phyloP scores from a whole-genome alignment of 2,888 invertebrate species.

The Meghimatium bilineatum region DNA sequence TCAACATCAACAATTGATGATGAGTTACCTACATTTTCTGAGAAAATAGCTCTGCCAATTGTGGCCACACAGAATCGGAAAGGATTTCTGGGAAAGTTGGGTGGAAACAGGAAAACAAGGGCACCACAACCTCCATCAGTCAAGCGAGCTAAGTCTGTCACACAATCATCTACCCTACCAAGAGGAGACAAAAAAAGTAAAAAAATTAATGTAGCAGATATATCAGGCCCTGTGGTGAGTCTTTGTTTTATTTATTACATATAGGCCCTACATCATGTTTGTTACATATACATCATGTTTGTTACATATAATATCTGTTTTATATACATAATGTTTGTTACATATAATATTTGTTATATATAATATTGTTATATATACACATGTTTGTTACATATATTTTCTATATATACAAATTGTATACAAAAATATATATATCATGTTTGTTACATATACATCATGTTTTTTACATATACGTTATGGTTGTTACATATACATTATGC shows the following conservation, averaged over 20 bases:
- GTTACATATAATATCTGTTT: too few species aligned
- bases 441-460: too few species aligned
- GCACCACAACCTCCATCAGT: slow-evolving; percentile 61
- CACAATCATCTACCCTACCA: slow-evolving; percentile 59
- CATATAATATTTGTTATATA: too few species aligned
- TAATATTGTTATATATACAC: too few species aligned
- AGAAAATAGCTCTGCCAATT: slow-evolving; percentile 70
- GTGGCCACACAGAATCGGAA: slow-evolving; percentile 62
- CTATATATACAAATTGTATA: too few species aligned
- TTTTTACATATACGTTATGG: too few species aligned
- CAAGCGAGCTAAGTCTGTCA: slow-evolving; percentile 70
- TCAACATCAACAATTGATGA: slow-evolving; percentile 49
- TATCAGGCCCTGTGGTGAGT: slow-evolving; percentile 72
- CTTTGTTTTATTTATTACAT: background rate
- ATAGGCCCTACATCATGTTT: background rate
- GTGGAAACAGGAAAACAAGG: slow-evolving; percentile 60
- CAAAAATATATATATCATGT: too few species aligned
- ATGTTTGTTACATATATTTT: too few species aligned
- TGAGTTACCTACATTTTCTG: slow-evolving; percentile 51
- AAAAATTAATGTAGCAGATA: slow-evolving; percentile 69
- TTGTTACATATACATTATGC: too few species aligned
- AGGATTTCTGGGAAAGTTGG: slow-evolving; percentile 68
- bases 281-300: too few species aligned
- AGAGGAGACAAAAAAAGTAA: slow-evolving; percentile 59
- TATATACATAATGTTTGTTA: too few species aligned